Conservation (phyloP, 2,113 vertebrate genomes). For the Nyctereutes procyonoides region DNA sequence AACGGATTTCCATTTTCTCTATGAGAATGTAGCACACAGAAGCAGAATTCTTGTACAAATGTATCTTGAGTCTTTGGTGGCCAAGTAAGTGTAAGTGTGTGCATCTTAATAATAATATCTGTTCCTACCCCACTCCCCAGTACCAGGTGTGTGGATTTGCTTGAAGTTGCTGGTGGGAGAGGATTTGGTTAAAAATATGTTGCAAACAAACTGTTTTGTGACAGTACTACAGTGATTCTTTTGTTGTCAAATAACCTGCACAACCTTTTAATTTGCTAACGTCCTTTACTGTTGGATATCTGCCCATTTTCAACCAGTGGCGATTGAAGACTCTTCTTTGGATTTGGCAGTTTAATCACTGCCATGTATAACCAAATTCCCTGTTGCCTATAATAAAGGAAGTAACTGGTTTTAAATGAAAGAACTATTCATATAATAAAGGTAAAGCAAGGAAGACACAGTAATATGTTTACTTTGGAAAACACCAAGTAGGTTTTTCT, state of each 20-base stretch:
- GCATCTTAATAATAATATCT: background rate
- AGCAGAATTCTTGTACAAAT: background rate
- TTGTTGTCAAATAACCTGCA: conserved; percentile 17
- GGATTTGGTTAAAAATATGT: conserved; percentile 48
- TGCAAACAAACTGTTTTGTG: background rate
- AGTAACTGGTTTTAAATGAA: conserved; percentile 73
- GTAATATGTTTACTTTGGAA: conserved; percentile 75
- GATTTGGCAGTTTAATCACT: conserved; percentile 65
- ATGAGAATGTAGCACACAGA: background rate
- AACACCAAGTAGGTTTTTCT: conserved; percentile 78
- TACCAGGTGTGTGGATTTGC: background rate
- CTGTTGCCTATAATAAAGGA: conserved; percentile 56
- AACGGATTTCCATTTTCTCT: background rate
- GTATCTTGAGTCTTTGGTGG: background rate
- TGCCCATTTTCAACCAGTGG: conserved; percentile 45
- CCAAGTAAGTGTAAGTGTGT: background rate
- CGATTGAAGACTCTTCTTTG: conserved; percentile 50
- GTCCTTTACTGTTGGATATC: conserved; percentile 28
- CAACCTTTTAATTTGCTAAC: conserved; percentile 22
- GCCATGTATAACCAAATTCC: conserved; percentile 22
- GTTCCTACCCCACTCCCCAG: background rate
- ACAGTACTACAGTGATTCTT: conserved; percentile 51
- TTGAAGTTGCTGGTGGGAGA: background rate
- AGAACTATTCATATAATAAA: conserved; percentile 34
- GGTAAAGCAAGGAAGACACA: conserved; percentile 69